phyloP scores from a whole-genome alignment of 2,797 vertebrate genomes.

The Sebastes matsubarae region DNA sequence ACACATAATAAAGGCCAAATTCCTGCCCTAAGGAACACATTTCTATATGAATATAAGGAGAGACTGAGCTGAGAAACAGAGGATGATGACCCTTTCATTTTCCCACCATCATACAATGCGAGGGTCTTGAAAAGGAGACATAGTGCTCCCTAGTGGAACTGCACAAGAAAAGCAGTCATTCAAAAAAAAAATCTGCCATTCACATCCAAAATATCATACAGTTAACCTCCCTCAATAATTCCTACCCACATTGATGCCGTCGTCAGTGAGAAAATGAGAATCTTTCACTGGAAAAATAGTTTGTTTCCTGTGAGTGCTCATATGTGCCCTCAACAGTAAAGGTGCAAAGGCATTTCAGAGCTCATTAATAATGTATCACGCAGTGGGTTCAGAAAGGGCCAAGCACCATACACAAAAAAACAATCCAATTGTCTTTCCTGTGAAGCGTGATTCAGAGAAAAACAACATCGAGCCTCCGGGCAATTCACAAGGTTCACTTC shows the following conservation, averaged over 20 bases:
- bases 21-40: not conserved
- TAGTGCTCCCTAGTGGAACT: conserved; percentile 59
- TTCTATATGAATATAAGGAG: not conserved
- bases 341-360: conserved; percentile 28
- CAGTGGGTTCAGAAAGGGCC: conserved; percentile 3
- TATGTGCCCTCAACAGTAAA: not conserved
- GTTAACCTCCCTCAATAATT: not conserved
- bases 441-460: conserved; percentile 61
- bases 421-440: conserved; percentile 55
- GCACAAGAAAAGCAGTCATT: conserved; percentile 19
- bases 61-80: not conserved
- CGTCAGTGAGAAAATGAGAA: not conserved
- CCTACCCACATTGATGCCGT: not conserved
- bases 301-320: not conserved
- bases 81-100: not conserved
- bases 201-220: not conserved
- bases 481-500: conserved; percentile 62
- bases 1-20: not conserved
- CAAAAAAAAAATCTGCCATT: not conserved
- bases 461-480: conserved; percentile 50
- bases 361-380: conserved; percentile 45
- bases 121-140: conserved; percentile 10
- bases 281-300: not conserved
- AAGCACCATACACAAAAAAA: conserved; percentile 22
- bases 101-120: not conserved